A percentile compares a stretch with the other conserved stretches of the same genome.
These are phyloP conservation scores for Xylophagus ater DNA, from an alignment of 2,888 invertebrate genomes.

Conservation along the genomic window DNA sequence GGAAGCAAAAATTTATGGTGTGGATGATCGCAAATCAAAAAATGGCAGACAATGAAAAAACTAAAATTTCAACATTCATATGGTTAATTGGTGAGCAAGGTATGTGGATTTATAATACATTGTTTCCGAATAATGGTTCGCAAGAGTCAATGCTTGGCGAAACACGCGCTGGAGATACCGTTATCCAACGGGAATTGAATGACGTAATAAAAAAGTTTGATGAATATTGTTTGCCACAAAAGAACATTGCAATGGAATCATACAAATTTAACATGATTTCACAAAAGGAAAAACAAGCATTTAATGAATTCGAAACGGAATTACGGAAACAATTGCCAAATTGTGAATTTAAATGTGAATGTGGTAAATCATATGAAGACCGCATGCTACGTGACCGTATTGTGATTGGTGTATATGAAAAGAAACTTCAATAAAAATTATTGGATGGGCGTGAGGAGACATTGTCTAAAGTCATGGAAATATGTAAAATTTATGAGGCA, in stretches of 20 bases:
- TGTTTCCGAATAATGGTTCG: too few species aligned
- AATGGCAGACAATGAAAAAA: background rate
- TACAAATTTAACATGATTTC: constrained; percentile 16
- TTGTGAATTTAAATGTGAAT: constrained; percentile 16
- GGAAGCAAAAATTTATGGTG: constrained; percentile 12
- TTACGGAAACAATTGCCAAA: constrained; percentile 11
- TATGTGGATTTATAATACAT: too few species aligned
- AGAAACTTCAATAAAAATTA: constrained; percentile 18
- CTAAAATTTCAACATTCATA: too few species aligned
- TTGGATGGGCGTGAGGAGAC: constrained; percentile 17
- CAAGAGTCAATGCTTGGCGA: too few species aligned
- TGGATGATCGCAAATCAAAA: constrained; percentile 11
- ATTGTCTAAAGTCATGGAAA: constrained; percentile 16
- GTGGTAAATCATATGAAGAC: constrained; percentile 17
- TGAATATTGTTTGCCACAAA: constrained; percentile 2
- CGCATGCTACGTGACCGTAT: constrained; percentile 19
- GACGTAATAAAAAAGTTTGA: background rate
- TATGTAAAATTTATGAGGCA: constrained; percentile 16
- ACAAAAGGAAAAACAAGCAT: constrained; percentile 16
- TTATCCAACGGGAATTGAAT: too few species aligned
- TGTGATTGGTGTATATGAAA: constrained; percentile 17
- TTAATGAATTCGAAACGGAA: constrained; percentile 17
- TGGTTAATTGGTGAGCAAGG: too few species aligned
- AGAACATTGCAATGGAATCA: constrained; percentile 14
- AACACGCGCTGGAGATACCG: too few species aligned